Percentiles rank a stretch among this genome's conserved stretches.
Conservation (phyloP, 2,888 invertebrate species). For the Drosophila colorata region DNA sequence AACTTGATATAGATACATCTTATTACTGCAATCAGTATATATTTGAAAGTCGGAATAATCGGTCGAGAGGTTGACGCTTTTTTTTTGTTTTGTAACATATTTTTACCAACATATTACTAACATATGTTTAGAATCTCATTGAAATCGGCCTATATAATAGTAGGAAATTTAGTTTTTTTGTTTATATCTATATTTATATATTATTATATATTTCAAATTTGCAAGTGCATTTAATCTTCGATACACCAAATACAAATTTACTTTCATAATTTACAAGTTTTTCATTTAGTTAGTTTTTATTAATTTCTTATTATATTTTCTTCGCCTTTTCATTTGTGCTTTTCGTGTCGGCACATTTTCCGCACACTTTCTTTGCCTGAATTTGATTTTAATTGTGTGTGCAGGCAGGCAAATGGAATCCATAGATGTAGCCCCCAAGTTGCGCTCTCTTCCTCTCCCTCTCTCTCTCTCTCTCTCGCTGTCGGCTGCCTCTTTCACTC, state of each 20-base stretch:
- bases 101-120: too few relatives aligned
- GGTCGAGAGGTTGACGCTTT: too few relatives aligned
- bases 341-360: slow-evolving; percentile 49
- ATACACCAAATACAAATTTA: neutral
- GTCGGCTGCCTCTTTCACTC: neutral
- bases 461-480: neutral
- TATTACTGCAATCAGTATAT: too few relatives aligned
- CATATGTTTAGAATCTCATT: too few relatives aligned
- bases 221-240: neutral
- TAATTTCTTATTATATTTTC: slow-evolving; percentile 17
- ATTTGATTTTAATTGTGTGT: slow-evolving; percentile 68
- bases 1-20: too few relatives aligned
- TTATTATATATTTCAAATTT: too few relatives aligned
- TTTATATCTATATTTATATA: neutral
- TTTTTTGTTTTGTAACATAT: too few relatives aligned
- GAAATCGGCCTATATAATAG: too few relatives aligned
- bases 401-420: slow-evolving; percentile 42
- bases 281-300: slow-evolving; percentile 29
- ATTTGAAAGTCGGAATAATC: too few relatives aligned
- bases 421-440: slow-evolving; percentile 24
- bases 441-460: neutral
- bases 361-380: slow-evolving; percentile 58
- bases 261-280: neutral
- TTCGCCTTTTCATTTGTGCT: slow-evolving; percentile 6
- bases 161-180: too few relatives aligned